Evolutionary conservation across 1,140 invertebrate genomes (phyloP).

Genomic region (Drosophila lini): DNA sequence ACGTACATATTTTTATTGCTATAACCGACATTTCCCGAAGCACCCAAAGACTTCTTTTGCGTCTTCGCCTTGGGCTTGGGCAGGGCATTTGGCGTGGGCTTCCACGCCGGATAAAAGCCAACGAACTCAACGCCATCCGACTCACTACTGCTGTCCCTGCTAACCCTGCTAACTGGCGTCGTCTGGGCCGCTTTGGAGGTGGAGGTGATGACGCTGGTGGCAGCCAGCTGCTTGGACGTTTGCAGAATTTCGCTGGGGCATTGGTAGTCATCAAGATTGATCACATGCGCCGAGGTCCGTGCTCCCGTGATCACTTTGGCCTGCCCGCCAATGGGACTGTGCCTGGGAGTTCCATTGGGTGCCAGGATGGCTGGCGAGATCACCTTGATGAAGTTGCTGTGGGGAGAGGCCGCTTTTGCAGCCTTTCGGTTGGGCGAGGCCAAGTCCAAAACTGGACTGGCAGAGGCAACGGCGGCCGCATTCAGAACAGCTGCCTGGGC

Average conservation of each 20-base stretch:
- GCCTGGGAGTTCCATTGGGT: conserved; percentile 21
- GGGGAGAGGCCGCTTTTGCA: conserved; percentile 41
- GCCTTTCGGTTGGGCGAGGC: conserved; percentile 60
- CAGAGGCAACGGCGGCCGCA: conserved; percentile 50
- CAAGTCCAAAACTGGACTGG: conserved; percentile 47
- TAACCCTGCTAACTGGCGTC: conserved; percentile 30
- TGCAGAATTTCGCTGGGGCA: conserved; percentile 73
- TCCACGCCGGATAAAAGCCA: conserved; percentile 63
- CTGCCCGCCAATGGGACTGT: conserved; percentile 47
- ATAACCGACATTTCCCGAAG: conserved; percentile 41
- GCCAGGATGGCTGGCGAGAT: conserved; percentile 50
- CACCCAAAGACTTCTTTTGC: conserved; percentile 26
- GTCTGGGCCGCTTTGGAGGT: conserved; percentile 21
- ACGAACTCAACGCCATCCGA: conserved; percentile 82
- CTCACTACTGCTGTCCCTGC: conserved; percentile 75
- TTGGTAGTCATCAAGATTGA: conserved; percentile 78
- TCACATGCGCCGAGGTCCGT: conserved; percentile 58
- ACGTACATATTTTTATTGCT: conserved; percentile 58
- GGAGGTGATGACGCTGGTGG: conserved; percentile 37
- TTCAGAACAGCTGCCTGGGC: conserved; percentile 57
- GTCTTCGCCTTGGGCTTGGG: conserved; percentile 49
- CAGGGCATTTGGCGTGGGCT: conserved; percentile 15
- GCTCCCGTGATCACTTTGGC: conserved; percentile 42
- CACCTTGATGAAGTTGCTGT: conserved; percentile 61
- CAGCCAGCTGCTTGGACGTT: conserved; percentile 74